Evolutionary conservation across 1,140 invertebrate genomes (phyloP).

Genomic region (Drosophila malerkotliana): DNA sequence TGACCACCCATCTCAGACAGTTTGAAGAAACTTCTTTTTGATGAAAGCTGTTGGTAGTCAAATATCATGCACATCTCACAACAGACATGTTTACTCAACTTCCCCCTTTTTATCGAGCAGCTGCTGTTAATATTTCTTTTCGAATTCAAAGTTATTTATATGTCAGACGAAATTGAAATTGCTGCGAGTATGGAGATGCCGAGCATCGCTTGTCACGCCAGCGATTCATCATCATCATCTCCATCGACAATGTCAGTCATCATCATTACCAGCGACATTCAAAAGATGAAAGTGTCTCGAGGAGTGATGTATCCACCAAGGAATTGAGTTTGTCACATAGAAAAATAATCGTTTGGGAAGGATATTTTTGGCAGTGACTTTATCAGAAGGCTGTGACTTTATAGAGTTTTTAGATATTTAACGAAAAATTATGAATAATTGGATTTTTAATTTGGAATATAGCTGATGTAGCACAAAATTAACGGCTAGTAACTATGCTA

Average conservation of each 20-base stretch:
- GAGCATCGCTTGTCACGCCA: conserved; percentile 50
- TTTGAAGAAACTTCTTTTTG: conserved; percentile 39
- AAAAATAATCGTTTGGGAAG: conserved; percentile 9
- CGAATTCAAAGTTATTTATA: conserved; percentile 78
- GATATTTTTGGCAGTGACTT: neutral
- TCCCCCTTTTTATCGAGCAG: conserved; percentile 12
- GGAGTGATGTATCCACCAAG: conserved; percentile 32
- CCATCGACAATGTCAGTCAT: conserved; percentile 30
- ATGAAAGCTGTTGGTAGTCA: conserved; percentile 46
- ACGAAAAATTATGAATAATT: too few species aligned
- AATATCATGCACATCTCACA: conserved; percentile 58
- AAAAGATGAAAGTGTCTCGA: conserved; percentile 45
- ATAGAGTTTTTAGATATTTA: too few species aligned
- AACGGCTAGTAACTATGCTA: neutral
- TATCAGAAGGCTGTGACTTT: neutral
- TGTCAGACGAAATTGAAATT: conserved; percentile 67
- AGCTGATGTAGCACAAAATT: neutral
- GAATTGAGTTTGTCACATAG: conserved; percentile 25
- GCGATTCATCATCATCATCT: conserved; percentile 67
- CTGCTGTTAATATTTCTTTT: conserved; percentile 53
- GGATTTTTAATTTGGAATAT: neutral
- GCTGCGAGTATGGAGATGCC: conserved; percentile 20
- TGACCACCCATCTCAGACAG: conserved; percentile 1
- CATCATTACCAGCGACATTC: conserved; percentile 47
- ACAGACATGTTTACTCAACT: conserved; percentile 49